Evolutionary conservation across 2,888 invertebrate genomes (phyloP).

Genomic region (Sipha maydis): DNA sequence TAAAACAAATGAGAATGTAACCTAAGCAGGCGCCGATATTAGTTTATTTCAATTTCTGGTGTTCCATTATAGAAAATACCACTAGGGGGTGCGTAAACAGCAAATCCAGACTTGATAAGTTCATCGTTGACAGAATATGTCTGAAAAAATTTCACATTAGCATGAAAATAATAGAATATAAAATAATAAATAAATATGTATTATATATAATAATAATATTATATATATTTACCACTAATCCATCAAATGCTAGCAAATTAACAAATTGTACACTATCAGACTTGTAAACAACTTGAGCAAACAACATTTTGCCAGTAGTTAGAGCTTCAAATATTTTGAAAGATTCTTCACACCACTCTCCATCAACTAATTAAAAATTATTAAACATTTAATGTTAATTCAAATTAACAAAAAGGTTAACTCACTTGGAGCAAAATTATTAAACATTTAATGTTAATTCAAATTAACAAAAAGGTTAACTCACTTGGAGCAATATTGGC

Average conservation of each 20-base stretch:
- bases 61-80: constrained; percentile 18
- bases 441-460: background rate
- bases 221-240: constrained; percentile 77
- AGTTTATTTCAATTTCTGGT: constrained; percentile 7
- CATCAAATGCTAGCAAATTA: constrained; percentile 81
- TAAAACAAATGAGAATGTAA: constrained; percentile 47
- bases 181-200: background rate
- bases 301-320: constrained; percentile 84
- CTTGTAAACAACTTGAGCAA: constrained; percentile 89
- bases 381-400: background rate
- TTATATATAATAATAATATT: too few relatives aligned
- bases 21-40: background rate
- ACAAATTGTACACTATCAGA: constrained; percentile 70
- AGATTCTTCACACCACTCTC: constrained; percentile 82
- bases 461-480: constrained; percentile 63
- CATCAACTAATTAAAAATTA: constrained; percentile 63
- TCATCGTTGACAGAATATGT: constrained; percentile 48
- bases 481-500: constrained; percentile 88
- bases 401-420: constrained; percentile 55
- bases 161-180: background rate
- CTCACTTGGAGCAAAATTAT: constrained; percentile 71
- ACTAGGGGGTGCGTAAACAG: constrained; percentile 17
- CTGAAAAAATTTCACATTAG: background rate
- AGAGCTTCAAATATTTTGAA: constrained; percentile 80
- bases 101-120: constrained; percentile 49